These are phyloP conservation scores for Oxycera nigricornis DNA, from an alignment of 2,888 invertebrate species.

Conservation along the genomic window DNA sequence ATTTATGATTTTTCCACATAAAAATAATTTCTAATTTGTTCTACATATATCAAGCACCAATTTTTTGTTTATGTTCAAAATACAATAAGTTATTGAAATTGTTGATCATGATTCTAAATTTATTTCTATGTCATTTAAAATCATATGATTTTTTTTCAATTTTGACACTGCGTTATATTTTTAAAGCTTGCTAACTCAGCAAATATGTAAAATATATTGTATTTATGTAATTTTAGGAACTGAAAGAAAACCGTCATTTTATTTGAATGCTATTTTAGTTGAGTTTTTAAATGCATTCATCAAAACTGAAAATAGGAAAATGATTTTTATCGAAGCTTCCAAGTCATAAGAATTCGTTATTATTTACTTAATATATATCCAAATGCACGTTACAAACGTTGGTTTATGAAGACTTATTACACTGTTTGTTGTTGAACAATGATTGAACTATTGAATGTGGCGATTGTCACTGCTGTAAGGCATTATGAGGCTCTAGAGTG, in stretches of 20 bases:
- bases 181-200: neutral
- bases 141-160: neutral
- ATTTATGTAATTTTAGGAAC: no score
- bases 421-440: no score
- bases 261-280: no score
- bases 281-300: no score
- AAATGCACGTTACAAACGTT: no score
- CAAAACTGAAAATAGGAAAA: no score
- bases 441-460: no score
- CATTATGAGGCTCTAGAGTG: neutral
- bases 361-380: neutral
- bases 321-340: neutral
- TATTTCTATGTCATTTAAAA: neutral
- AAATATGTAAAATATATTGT: neutral
- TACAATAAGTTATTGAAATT: neutral
- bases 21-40: neutral
- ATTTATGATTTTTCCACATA: neutral
- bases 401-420: no score
- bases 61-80: neutral
- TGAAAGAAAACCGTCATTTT: no score
- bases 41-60: constrained; percentile 9
- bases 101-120: neutral
- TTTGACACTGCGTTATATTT: neutral
- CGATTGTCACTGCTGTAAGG: constrained; percentile 13
- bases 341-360: neutral